A percentile compares a stretch with the other conserved stretches of the same genome.
Conservation (phyloP, 1,140 invertebrate genomes). For the Dendrolimus punctatus region DNA sequence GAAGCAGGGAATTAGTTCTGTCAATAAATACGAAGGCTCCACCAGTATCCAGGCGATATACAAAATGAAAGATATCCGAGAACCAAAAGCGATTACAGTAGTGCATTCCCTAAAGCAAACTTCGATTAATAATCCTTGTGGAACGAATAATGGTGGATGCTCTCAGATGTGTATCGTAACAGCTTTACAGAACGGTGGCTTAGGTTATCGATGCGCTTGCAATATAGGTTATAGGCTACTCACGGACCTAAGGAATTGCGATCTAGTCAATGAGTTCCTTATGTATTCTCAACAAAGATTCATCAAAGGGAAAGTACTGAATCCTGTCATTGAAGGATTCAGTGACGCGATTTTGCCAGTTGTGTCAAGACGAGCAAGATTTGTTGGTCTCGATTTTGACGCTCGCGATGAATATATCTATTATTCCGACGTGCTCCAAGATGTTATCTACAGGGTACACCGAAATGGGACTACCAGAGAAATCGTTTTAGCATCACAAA, state of each 20-base stretch:
- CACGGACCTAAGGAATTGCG: constrained; percentile 86
- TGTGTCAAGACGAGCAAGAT: constrained; percentile 91
- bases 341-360: constrained; percentile 95
- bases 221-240: constrained; percentile 89
- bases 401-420: constrained; percentile 93
- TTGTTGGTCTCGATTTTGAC: constrained; percentile 98
- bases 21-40: constrained; percentile 90
- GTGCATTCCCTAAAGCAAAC: constrained; percentile 86
- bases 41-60: constrained; percentile 85
- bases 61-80: constrained; percentile 83
- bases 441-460: constrained; percentile 94
- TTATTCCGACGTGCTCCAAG: constrained; percentile 97
- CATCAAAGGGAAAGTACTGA: constrained; percentile 94
- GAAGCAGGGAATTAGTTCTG: constrained; percentile 93
- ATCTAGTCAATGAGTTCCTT: constrained; percentile 90
- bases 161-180: constrained; percentile 97
- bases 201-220: constrained; percentile 96
- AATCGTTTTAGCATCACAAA: constrained; percentile 95
- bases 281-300: constrained; percentile 98
- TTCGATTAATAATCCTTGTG: constrained; percentile 89
- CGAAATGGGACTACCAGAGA: constrained; percentile 91
- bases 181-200: constrained; percentile 79
- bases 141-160: constrained; percentile 91
- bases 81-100: constrained; percentile 88
- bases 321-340: constrained; percentile 91